These are phyloP conservation scores for Xylocampa areola DNA, from an alignment of 2,888 invertebrate species.

Conservation along the genomic window DNA sequence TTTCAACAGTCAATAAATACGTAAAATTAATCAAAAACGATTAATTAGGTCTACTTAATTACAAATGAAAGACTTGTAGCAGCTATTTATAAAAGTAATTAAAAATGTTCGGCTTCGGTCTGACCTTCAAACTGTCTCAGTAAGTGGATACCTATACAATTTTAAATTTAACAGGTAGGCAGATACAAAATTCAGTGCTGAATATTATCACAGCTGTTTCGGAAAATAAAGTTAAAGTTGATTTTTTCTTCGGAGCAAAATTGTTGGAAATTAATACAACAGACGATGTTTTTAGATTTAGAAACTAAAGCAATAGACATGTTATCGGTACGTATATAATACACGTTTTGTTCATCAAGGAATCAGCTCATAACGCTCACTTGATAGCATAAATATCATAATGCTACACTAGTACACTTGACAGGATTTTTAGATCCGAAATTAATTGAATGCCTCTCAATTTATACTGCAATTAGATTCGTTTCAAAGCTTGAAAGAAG, in stretches of 20 bases:
- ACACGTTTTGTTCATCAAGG: no score
- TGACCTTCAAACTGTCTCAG: conserved; percentile 9
- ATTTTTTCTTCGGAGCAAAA: conserved; percentile 15
- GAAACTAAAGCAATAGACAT: no score
- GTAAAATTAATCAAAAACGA: no score
- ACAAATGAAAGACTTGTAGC: background rate
- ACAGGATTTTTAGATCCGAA: no score
- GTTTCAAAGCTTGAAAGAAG: no score
- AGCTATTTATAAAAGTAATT: conserved; percentile 10
- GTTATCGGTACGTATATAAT: no score
- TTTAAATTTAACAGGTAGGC: conserved; percentile 14
- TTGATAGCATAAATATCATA: no score
- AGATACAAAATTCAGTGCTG: conserved; percentile 1
- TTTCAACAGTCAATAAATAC: no score
- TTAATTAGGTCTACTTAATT: conserved; percentile 21
- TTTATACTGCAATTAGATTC: no score
- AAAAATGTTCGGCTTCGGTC: conserved; percentile 18
- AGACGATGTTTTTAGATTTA: conserved; percentile 1
- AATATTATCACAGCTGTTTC: conserved; percentile 11
- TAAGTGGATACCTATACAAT: conserved; percentile 20
- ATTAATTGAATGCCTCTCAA: no score
- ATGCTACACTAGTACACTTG: no score
- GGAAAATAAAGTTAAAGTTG: conserved; percentile 8
- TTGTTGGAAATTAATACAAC: conserved; percentile 13
- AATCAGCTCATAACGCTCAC: no score